Evolutionary conservation across 2,888 invertebrate genomes (phyloP).

Genomic region (Andrena marginata): DNA sequence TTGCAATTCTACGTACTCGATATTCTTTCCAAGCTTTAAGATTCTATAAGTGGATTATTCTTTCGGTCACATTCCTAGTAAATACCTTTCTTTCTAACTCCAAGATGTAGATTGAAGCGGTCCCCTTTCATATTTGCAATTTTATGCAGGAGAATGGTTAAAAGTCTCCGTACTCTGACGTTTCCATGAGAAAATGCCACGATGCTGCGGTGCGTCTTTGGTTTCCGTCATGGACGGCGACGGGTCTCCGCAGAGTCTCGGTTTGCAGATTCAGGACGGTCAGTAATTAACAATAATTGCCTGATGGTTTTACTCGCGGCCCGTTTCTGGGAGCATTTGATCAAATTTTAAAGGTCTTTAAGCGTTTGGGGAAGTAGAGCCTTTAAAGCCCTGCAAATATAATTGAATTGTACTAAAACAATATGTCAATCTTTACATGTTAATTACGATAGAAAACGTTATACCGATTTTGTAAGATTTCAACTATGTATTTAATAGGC

Average conservation of each 20-base stretch:
- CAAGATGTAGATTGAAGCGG: background rate
- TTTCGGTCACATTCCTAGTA: no score
- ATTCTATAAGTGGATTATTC: no score
- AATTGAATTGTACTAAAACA: background rate
- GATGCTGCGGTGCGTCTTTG: conserved; percentile 81
- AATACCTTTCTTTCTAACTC: background rate
- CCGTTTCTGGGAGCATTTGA: conserved; percentile 4
- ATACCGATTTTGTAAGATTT: background rate
- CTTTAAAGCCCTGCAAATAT: background rate
- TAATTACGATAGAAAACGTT: background rate
- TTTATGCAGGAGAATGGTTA: conserved; percentile 56
- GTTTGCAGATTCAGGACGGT: conserved; percentile 81
- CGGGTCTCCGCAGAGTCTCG: conserved; percentile 76
- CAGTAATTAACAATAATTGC: conserved; percentile 75
- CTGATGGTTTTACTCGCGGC: conserved; percentile 57
- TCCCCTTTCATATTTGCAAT: conserved; percentile 3
- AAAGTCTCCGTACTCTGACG: conserved; percentile 39
- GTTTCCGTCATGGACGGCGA: conserved; percentile 77
- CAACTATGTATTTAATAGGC: background rate
- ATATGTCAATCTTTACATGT: background rate
- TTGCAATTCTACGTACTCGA: no score
- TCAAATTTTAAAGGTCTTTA: background rate
- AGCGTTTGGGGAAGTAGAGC: background rate
- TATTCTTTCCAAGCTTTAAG: no score
- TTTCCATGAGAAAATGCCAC: conserved; percentile 79